Evolutionary conservation across 2,888 invertebrate species (phyloP), one percentile per base, ranked within the genome.

Genomic region (Drosophila rellima): DNA sequence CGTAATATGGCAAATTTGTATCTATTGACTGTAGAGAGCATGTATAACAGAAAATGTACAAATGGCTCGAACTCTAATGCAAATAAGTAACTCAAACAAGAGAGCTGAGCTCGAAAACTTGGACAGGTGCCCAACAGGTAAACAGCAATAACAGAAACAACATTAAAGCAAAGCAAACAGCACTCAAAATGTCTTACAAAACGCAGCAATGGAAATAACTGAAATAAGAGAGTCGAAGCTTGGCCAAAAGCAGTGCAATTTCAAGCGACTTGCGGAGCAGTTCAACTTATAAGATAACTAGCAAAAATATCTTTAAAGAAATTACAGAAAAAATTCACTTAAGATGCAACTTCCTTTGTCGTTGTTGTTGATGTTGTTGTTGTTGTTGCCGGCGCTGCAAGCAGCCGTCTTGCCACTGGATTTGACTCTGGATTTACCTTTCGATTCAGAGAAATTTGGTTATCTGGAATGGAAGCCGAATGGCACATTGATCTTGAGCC

Each of bases 381-480:
- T 67, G 11, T 26, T 70, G 23, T 29, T 54, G 64, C 63, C 66
- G 3, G 17, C 48, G 6, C 23, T 68, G 50, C 57, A 71, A 13
- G 74, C 87, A 6, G 87, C 82, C 15, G 67, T 74, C 17, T 56
- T 80, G 35, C 79, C 86, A 13, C 35, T 39, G 64, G 65, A 64
- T 31, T 51, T 51, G 35, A 45, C 44, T 0, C 20, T 56, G 7
- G 55, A 23, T 3, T 35, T 42, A 39, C 54, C 47, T 13, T 40
- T 48, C 62, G 70, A 63, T 37, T 44, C 42, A 0, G 75, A 84
- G 6, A 82, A 81, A 54, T 74, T 89, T 31, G 88, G 84, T 17
- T 89, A 82, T 56, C 59, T 91, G 62, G 90, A 91, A 40, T 60
- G 85, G 3, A 71, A 80, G 50, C 84, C 90, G 0, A 91, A 90